Evolutionary conservation across 2,888 invertebrate species (phyloP), one percentile per base, ranked within the genome.

Genomic region (Macrophya annulata): DNA sequence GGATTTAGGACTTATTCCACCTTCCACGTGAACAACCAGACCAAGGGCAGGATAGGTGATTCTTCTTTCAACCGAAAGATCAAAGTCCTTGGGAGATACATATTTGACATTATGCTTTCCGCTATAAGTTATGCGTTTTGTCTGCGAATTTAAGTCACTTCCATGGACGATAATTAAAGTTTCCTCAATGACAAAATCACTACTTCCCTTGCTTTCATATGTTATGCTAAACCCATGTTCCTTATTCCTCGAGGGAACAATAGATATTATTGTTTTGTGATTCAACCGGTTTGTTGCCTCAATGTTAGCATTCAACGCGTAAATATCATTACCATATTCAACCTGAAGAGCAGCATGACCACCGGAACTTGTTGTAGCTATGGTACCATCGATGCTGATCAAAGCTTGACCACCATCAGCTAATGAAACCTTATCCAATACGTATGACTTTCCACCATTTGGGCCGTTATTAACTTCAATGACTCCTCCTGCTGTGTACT

Each of bases 91-190:
- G 86, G 17, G 85, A 85, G 1, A 72, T 59, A 48, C 77, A 37
- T 12, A 68, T n/a, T n/a, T 92, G 71, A 90, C 90, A 88, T 94
- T 92, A 86, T 93, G 86, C n/a, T 72, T 85, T 85, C 40, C 88
- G 86, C 17, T 5, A 87, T 5, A 96, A 84, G 94, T 94, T 0
- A 96, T 89, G 21, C 95, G 94, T 87, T 96, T 95, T 40, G 93
- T 93, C 65, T 95, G 93, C 55, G 95, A 95, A 15, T 94, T 94
- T 12, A 96, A 93, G 88, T 97, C 96, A 0, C 94, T 93, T 0
- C 96, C 96, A 89, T 96, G 96, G 37, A 95, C 92, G 12, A 97
- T 89, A 62, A 95, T 94, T 3, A 96, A 88, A 76, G 95, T 94
- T 87, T 95, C 95, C n/a, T 93, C 92, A 21, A 21, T 10, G 21